Conservation (phyloP, 2,113 vertebrate genomes). For the Solea senegalensis region DNA sequence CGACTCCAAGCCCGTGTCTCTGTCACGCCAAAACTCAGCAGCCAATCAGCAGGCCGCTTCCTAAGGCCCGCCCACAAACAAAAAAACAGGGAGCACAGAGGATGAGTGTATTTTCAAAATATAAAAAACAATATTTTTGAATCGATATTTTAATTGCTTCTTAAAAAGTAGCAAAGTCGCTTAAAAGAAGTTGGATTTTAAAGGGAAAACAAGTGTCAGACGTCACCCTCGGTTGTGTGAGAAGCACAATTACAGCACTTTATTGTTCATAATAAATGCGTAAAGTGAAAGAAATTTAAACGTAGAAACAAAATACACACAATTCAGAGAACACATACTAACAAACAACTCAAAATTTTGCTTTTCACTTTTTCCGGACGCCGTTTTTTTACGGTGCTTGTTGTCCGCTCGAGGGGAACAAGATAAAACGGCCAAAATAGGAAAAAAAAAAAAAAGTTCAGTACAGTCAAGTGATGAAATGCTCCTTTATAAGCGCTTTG, state of each 20-base stretch:
- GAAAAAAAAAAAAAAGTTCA: slow-evolving; percentile 52
- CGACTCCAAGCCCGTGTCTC: too few species aligned
- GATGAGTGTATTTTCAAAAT: too few species aligned
- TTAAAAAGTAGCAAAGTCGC: too few species aligned
- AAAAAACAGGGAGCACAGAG: too few species aligned
- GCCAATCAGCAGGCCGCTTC: too few species aligned
- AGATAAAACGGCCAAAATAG: slow-evolving; percentile 40
- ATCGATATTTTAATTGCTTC: too few species aligned
- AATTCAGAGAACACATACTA: slow-evolving; percentile 93
- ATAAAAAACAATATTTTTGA: too few species aligned
- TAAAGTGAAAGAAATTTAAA: slow-evolving; percentile 89
- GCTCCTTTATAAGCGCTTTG: slow-evolving; percentile 74
- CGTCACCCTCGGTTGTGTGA: slow-evolving; percentile 73
- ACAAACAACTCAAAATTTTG: slow-evolving; percentile 80
- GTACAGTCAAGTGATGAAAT: slow-evolving; percentile 85
- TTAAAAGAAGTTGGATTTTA: too few species aligned
- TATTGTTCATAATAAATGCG: slow-evolving; percentile 96
- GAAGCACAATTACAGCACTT: slow-evolving; percentile 99
- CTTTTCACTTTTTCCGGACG: slow-evolving; percentile 77
- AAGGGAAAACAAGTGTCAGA: not conserved
- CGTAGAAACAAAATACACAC: slow-evolving; percentile 78
- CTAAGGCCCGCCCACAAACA: too few species aligned
- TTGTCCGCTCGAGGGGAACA: slow-evolving; percentile 82
- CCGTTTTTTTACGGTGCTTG: slow-evolving; percentile 63
- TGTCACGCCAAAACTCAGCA: too few species aligned